A percentile compares a stretch with the other conserved stretches of the same genome.
Evolutionary conservation across 2,888 invertebrate genomes (phyloP).

Genomic region (Athetis lepigone): DNA sequence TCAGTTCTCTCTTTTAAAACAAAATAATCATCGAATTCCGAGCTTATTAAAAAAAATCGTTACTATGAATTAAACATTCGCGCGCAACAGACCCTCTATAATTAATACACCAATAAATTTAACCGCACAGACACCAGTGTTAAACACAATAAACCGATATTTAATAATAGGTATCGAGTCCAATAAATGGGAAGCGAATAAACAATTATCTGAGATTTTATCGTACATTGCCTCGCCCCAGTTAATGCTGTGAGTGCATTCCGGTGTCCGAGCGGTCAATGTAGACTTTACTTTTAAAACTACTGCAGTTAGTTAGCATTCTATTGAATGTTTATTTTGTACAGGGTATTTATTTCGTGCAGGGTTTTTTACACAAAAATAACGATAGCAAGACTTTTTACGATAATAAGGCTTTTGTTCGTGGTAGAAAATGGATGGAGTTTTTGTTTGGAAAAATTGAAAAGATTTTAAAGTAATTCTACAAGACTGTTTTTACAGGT

Average conservation of each 20-base stretch:
- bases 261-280: conserved; percentile 51
- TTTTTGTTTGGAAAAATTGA: no score
- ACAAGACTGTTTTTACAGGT: no score
- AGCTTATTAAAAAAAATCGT: no score
- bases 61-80: no score
- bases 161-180: conserved; percentile 19
- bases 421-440: no score
- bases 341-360: not conserved
- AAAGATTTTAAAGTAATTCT: no score
- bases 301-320: conserved; percentile 29
- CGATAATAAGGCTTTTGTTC: no score
- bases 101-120: not conserved
- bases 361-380: no score
- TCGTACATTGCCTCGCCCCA: conserved; percentile 19
- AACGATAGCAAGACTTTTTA: no score
- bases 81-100: no score
- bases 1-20: no score
- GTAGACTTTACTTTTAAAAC: conserved; percentile 57
- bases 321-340: conserved; percentile 23
- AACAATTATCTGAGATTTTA: conserved; percentile 58
- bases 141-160: conserved; percentile 15
- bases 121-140: conserved; percentile 15
- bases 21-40: no score
- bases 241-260: conserved; percentile 61
- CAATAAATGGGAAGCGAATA: conserved; percentile 47